Evolutionary conservation across 2,888 invertebrate species (phyloP), one percentile per base, ranked within the genome.

Genomic region (Mimas tiliae): DNA sequence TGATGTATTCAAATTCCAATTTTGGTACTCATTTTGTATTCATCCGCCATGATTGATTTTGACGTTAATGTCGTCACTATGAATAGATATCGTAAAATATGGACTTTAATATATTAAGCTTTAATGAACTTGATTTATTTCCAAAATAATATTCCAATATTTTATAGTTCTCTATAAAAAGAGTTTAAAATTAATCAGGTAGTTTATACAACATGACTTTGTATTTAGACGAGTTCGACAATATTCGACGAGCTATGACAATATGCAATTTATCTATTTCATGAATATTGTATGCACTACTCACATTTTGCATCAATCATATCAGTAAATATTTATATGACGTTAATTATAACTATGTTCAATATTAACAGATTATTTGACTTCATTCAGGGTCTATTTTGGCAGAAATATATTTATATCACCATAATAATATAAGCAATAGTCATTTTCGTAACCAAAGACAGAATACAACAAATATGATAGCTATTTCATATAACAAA

Each of bases 231-330:
- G 8, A 53, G 9, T n/a, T 33, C 33, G n/a, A n/a, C n/a, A n/a
- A n/a, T n/a, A n/a, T n/a, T n/a, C n/a, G n/a, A n/a, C n/a, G n/a
- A 53, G 6, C 11, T 55, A 55, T 55, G 55, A 34, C 16, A 34
- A 53, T 53, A 38, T 11, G 34, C 16, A 53, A 52, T 19, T 58
- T 58, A 16, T 58, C 19, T 42, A 42, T 58, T 58, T 58, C 16
- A 58, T 58, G n/a, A n/a, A n/a, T n/a, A n/a, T n/a, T n/a, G 12
- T 4, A 58, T 42, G 58, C 58, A 6, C 58, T 58, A 38, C 19
- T 42, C 42, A 50, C 50, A 21, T 58, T 58, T 19, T 6, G 12
- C 19, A 58, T 42, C 19, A 12, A 42, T 58, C 42, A 58, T 21
- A 58, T 9, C 58, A 16, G 19, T 11, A 19, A 58, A 42, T 42